Percentiles rank a stretch among this genome's conserved stretches.
phyloP scores from a whole-genome alignment of 2,113 vertebrate species.

The Salvator merianae region DNA sequence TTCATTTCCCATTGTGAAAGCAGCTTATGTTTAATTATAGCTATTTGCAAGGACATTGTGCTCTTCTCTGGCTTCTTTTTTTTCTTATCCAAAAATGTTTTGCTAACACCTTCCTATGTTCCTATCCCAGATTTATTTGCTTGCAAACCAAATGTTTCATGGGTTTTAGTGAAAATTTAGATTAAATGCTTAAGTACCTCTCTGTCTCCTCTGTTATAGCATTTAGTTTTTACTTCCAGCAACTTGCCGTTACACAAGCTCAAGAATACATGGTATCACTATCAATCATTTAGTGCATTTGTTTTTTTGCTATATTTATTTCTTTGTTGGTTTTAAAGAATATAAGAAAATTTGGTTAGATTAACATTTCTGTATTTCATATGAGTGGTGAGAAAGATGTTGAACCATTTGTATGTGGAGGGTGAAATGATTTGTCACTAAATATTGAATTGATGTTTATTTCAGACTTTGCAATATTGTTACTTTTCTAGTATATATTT shows the following conservation, averaged over 20 bases:
- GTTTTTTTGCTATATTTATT: neutral
- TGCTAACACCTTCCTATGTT: constrained; percentile 72
- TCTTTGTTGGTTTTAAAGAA: too few species aligned
- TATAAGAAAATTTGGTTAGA: too few species aligned
- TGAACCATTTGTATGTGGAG: too few species aligned
- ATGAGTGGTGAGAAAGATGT: too few species aligned
- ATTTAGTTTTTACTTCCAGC: constrained; percentile 63
- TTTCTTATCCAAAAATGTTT: constrained; percentile 63
- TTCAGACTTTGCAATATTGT: too few species aligned
- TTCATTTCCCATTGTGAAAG: constrained; percentile 77
- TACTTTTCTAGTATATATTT: too few species aligned
- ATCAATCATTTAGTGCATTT: constrained; percentile 3
- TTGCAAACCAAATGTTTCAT: neutral
- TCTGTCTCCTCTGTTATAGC: constrained; percentile 51
- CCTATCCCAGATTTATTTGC: constrained; percentile 69
- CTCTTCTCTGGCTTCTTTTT: constrained; percentile 67
- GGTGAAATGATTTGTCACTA: neutral
- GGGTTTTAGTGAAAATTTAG: constrained; percentile 9
- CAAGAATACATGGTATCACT: constrained; percentile 25
- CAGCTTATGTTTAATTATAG: constrained; percentile 80
- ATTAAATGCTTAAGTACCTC: constrained; percentile 49
- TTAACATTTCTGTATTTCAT: neutral
- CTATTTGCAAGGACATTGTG: constrained; percentile 77
- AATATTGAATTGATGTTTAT: neutral
- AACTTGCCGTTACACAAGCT: constrained; percentile 28